These are phyloP conservation scores for Luscinia megarhynchos DNA, from an alignment of 2,797 vertebrate species.

Conservation along the genomic window DNA sequence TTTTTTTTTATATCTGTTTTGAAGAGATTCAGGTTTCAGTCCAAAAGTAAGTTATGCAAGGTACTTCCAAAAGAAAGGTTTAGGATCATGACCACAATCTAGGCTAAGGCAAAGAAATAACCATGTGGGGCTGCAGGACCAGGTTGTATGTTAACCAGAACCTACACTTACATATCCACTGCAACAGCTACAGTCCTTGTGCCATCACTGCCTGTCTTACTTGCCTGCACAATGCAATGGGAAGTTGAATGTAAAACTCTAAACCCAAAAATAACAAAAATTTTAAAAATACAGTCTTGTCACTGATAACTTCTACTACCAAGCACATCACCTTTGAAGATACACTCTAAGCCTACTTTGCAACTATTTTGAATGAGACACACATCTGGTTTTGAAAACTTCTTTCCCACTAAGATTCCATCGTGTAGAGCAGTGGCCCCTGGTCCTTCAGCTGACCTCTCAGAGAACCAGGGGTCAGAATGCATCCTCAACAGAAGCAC, in stretches of 20 bases:
- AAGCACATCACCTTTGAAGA: background rate
- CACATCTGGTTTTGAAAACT: background rate
- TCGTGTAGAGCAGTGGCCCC: background rate
- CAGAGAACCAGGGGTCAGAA: background rate
- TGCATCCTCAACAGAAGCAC: background rate
- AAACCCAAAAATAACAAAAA: background rate
- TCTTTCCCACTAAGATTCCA: background rate
- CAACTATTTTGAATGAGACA: background rate
- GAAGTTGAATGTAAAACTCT: background rate
- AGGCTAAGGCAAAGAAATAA: background rate
- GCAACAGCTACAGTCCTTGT: background rate
- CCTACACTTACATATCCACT: no score
- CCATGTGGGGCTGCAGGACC: background rate
- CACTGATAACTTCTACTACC: background rate
- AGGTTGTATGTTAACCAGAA: background rate
- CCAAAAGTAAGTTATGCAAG: no score
- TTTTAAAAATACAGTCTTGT: background rate
- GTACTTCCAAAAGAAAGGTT: background rate
- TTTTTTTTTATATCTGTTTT: no score
- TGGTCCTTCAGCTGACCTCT: background rate
- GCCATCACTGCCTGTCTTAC: background rate
- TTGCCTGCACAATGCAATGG: background rate
- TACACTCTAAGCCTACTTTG: background rate
- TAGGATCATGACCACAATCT: background rate
- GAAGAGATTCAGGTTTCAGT: no score